Conservation (phyloP, 1,140 invertebrate species). For the Brachionus plicatilis region DNA sequence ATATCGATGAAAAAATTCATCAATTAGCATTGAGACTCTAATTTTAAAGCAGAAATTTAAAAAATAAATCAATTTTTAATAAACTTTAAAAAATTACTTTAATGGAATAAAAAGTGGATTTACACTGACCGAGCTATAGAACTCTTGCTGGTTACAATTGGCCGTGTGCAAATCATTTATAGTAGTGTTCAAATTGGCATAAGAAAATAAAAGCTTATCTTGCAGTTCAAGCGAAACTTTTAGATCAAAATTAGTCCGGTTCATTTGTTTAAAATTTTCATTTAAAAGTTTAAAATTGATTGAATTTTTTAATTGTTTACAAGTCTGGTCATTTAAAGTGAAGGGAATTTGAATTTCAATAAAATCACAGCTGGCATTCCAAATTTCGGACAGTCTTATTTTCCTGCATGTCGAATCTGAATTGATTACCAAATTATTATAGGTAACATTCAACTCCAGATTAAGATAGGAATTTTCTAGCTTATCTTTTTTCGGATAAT, state of each 20-base stretch:
- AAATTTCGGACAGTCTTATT: slow-evolving; percentile 3
- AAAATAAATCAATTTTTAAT: neutral
- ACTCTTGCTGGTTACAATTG: slow-evolving; percentile 33
- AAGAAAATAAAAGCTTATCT: slow-evolving; percentile 20
- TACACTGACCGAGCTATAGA: slow-evolving; percentile 31
- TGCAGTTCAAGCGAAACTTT: slow-evolving; percentile 9
- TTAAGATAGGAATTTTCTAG: neutral
- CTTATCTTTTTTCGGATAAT: neutral
- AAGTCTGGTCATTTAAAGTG: neutral
- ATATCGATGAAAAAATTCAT: neutral
- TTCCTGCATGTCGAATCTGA: neutral
- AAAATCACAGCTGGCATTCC: slow-evolving; percentile 10
- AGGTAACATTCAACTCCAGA: neutral
- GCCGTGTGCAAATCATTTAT: neutral
- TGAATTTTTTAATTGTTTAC: slow-evolving; percentile 4
- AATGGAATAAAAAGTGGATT: slow-evolving; percentile 30
- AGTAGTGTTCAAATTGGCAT: slow-evolving; percentile 31
- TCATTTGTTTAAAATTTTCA: neutral
- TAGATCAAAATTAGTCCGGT: neutral
- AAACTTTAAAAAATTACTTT: neutral
- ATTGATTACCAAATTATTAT: slow-evolving; percentile 4
- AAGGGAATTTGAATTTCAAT: slow-evolving; percentile 29
- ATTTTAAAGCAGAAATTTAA: neutral
- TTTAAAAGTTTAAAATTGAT: neutral
- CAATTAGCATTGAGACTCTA: neutral